Conservation (phyloP, 2,888 invertebrate genomes). For the Leptodirus hochenwartii region DNA sequence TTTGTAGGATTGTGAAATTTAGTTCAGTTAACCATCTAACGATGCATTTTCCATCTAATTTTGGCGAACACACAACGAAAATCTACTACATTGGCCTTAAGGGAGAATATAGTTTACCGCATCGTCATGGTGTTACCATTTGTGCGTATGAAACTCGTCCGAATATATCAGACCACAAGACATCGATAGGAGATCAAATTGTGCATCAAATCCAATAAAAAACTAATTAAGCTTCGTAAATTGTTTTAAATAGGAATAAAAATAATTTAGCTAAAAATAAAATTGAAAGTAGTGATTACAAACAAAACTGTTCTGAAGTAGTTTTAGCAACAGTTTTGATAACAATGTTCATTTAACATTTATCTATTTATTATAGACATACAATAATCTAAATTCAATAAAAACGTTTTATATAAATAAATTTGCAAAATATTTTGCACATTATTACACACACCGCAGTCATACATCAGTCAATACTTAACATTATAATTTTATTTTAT, state of each 20-base stretch:
- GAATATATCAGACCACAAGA: slow-evolving; percentile 71
- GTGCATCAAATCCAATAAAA: slow-evolving; percentile 37
- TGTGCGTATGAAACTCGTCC: slow-evolving; percentile 80
- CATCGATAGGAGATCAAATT: slow-evolving; percentile 41
- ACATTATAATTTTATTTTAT: slow-evolving; percentile 6
- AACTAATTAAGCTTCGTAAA: too few relatives aligned
- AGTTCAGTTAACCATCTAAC: slow-evolving; percentile 76
- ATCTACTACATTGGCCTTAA: slow-evolving; percentile 89
- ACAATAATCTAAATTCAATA: slow-evolving; percentile 10
- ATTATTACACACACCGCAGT: slow-evolving; percentile 11
- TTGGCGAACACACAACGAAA: slow-evolving; percentile 66
- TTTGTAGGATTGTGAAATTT: slow-evolving; percentile 76
- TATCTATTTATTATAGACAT: slow-evolving; percentile 9
- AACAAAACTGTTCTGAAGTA: too few relatives aligned
- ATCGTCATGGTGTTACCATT: slow-evolving; percentile 78
- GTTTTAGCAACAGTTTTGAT: too few relatives aligned
- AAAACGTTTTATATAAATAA: slow-evolving; percentile 12
- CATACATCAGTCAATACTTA: slow-evolving; percentile 12
- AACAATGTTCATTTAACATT: slow-evolving; percentile 7
- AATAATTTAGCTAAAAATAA: too few relatives aligned
- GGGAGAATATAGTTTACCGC: slow-evolving; percentile 78
- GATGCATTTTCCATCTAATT: slow-evolving; percentile 79
- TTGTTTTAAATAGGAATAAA: too few relatives aligned
- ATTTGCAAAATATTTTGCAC: slow-evolving; percentile 9
- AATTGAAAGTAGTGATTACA: too few relatives aligned